These are phyloP conservation scores for Meteorus colon DNA, from an alignment of 2,888 invertebrate genomes.

Conservation along the genomic window DNA sequence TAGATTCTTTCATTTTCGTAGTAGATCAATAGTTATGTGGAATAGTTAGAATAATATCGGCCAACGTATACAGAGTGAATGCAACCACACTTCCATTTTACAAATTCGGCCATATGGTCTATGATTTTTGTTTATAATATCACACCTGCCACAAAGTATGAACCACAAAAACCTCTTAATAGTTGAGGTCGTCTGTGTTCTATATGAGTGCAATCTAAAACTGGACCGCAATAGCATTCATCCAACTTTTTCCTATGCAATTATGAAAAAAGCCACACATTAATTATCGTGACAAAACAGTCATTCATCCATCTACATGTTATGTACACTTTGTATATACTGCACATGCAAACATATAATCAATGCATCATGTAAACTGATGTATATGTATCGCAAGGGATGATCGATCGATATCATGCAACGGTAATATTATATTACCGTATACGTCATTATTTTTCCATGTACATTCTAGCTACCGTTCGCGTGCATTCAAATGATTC, in stretches of 20 bases:
- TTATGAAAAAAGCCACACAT: not conserved
- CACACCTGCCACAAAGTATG: not conserved
- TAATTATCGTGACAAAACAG: not conserved
- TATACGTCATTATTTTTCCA: slow-evolving; percentile 19
- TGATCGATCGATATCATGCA: slow-evolving; percentile 46
- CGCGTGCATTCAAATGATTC: slow-evolving; percentile 33
- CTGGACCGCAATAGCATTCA: not conserved
- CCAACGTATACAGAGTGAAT: not conserved
- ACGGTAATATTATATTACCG: slow-evolving; percentile 30
- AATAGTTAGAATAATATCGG: no score
- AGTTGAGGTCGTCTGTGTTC: not conserved
- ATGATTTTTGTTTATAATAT: not conserved
- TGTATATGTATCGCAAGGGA: slow-evolving; percentile 6
- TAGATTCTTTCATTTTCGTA: no score
- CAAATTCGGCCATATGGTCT: not conserved
- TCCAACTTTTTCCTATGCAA: not conserved
- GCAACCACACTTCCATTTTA: not conserved
- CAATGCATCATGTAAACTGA: slow-evolving; percentile 17
- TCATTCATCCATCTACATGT: not conserved
- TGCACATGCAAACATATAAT: slow-evolving; percentile 30
- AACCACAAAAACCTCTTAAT: not conserved
- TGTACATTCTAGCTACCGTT: slow-evolving; percentile 28
- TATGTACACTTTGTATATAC: slow-evolving; percentile 33
- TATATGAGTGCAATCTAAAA: not conserved
- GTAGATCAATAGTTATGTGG: no score